Evolutionary conservation across 2,888 invertebrate species (phyloP).

Genomic region (Meliscaeva auricollis): DNA sequence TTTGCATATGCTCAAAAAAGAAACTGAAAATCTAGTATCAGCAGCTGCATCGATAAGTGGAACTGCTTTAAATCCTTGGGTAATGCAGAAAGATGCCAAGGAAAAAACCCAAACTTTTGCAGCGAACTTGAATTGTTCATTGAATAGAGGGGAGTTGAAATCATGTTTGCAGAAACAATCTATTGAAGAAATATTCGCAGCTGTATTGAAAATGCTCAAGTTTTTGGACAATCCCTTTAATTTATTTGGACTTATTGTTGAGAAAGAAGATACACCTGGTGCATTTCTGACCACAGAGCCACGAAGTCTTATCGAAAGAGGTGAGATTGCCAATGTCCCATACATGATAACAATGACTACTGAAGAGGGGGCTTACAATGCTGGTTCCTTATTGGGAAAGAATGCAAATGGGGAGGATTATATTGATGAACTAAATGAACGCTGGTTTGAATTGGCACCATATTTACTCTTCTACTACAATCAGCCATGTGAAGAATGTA

Average conservation of each 20-base stretch:
- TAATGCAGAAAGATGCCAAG: conserved; percentile 84
- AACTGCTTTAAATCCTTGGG: conserved; percentile 86
- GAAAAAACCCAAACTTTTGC: conserved; percentile 87
- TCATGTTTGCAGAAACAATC: conserved; percentile 87
- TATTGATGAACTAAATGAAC: conserved; percentile 83
- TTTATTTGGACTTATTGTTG: conserved; percentile 89
- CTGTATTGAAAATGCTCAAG: conserved; percentile 78
- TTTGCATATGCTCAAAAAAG: conserved; percentile 88
- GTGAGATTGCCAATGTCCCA: conserved; percentile 87
- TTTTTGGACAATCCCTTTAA: conserved; percentile 87
- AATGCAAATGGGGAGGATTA: conserved; percentile 79
- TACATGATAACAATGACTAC: conserved; percentile 88
- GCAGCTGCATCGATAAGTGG: conserved; percentile 87
- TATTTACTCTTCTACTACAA: conserved; percentile 87
- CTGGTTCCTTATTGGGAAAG: conserved; percentile 84
- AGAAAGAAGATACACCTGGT: conserved; percentile 83
- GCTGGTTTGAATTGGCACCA: conserved; percentile 87
- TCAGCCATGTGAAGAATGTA: conserved; percentile 15
- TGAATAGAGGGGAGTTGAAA: conserved; percentile 85
- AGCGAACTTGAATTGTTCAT: conserved; percentile 87
- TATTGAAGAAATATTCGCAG: conserved; percentile 86
- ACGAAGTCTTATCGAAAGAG: conserved; percentile 85
- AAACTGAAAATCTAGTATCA: conserved; percentile 83
- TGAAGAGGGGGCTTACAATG: conserved; percentile 90
- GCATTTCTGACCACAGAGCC: conserved; percentile 89